A percentile compares a stretch with the other conserved stretches of the same genome.
Conservation (phyloP, 1,140 invertebrate species). For the Dendrolimus punctatus region DNA sequence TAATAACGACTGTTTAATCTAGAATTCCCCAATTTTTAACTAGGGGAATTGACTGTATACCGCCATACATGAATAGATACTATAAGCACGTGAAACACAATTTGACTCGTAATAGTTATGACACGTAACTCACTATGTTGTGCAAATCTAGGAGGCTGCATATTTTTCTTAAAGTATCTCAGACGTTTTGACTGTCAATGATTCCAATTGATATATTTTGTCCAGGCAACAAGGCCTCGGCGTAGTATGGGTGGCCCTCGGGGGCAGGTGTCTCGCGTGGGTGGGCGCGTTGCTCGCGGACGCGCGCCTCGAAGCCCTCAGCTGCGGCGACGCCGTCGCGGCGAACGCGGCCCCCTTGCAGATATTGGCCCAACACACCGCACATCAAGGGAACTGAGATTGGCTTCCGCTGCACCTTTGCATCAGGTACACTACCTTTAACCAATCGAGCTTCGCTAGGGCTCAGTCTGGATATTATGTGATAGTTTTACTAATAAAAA, state of each 20-base stretch:
- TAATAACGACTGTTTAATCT: too few relatives aligned
- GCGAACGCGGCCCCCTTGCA: conserved; percentile 29
- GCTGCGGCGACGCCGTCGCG: conserved; percentile 30
- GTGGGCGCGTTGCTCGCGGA: conserved; percentile 73
- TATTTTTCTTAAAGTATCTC: neutral
- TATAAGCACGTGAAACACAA: too few relatives aligned
- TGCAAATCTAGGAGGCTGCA: neutral
- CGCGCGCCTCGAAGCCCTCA: conserved; percentile 72
- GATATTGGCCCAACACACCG: conserved; percentile 36
- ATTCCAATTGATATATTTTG: conserved; percentile 59
- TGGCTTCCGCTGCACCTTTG: conserved; percentile 41
- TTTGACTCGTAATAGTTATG: too few relatives aligned
- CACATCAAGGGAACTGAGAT: conserved; percentile 57
- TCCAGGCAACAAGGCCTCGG: conserved; percentile 71
- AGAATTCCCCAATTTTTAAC: too few relatives aligned
- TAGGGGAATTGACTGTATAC: too few relatives aligned
- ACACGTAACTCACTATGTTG: neutral
- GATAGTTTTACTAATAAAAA: too few relatives aligned
- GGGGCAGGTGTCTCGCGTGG: conserved; percentile 56
- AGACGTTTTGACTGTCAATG: neutral
- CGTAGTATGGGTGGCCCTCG: conserved; percentile 67
- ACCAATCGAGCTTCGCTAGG: too few relatives aligned
- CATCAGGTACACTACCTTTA: conserved; percentile 33
- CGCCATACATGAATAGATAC: too few relatives aligned
- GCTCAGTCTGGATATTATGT: too few relatives aligned